Percentiles rank a stretch among this genome's conserved stretches.
These are phyloP conservation scores for Alcis repandata DNA, from an alignment of 2,888 invertebrate species.

Conservation along the genomic window DNA sequence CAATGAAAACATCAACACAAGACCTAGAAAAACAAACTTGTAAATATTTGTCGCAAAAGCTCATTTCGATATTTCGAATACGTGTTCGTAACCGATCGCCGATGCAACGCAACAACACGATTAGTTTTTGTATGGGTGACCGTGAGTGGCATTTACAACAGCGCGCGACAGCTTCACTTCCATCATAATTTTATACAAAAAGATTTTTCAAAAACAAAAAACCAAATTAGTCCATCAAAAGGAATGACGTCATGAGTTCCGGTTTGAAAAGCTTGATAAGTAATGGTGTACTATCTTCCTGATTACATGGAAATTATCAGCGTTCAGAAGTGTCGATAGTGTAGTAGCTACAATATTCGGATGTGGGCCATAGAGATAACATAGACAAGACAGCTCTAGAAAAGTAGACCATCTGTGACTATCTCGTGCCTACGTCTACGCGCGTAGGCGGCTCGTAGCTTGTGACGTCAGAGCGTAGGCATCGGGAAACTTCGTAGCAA, in stretches of 20 bases:
- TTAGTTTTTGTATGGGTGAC: too few relatives aligned
- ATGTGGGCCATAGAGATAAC: background rate
- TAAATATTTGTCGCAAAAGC: constrained; percentile 21
- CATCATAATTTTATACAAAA: too few relatives aligned
- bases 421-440: constrained; percentile 15
- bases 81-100: too few relatives aligned
- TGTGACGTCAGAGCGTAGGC: constrained; percentile 29
- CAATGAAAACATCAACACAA: constrained; percentile 16
- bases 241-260: background rate
- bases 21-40: constrained; percentile 21
- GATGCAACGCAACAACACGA: too few relatives aligned
- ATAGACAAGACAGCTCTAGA: constrained; percentile 7
- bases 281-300: background rate
- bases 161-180: too few relatives aligned
- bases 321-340: background rate
- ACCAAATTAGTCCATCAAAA: constrained; percentile 5
- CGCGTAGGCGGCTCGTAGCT: constrained; percentile 31
- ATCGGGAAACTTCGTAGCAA: constrained; percentile 16
- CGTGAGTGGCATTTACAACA: too few relatives aligned
- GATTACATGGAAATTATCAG: background rate
- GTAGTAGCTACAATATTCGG: background rate
- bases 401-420: constrained; percentile 11
- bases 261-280: constrained; percentile 2
- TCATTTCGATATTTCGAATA: background rate
- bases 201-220: too few relatives aligned